Evolutionary conservation across 1,140 invertebrate genomes (phyloP).

Genomic region (Drosophila kanapiae): DNA sequence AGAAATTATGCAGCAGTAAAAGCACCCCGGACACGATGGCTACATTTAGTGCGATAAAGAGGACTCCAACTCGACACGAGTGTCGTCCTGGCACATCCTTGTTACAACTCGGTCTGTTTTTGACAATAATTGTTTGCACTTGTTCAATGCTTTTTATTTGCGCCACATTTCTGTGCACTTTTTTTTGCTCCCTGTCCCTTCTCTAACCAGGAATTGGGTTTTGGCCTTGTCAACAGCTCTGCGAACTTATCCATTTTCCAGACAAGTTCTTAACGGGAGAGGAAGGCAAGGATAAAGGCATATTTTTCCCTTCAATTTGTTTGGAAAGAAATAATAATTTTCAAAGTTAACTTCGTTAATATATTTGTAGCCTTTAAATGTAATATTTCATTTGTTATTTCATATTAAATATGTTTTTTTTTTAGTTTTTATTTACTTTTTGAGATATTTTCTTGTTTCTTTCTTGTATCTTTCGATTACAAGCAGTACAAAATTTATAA

Average conservation of each 20-base stretch:
- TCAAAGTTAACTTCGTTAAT: not conserved
- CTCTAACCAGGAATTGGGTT: slow-evolving; percentile 3
- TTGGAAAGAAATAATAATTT: not conserved
- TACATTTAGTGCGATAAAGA: slow-evolving; percentile 29
- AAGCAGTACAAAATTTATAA: not conserved
- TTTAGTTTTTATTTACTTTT: not conserved
- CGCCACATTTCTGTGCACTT: slow-evolving; percentile 29
- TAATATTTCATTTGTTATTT: not conserved
- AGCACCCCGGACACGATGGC: slow-evolving; percentile 34
- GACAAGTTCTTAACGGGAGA: not conserved
- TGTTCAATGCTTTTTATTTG: slow-evolving; percentile 62
- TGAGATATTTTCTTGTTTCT: not conserved
- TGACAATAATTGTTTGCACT: slow-evolving; percentile 76
- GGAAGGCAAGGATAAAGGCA: not conserved
- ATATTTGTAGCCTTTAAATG: not conserved
- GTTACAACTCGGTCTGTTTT: slow-evolving; percentile 49
- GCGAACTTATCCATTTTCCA: slow-evolving; percentile 24
- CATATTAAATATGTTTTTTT: not conserved
- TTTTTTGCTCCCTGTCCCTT: slow-evolving; percentile 27
- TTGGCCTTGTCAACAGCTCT: slow-evolving; percentile 19
- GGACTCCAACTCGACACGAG: slow-evolving; percentile 38
- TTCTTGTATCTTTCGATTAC: too few relatives aligned
- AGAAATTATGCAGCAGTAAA: slow-evolving; percentile 69
- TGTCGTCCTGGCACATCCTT: slow-evolving; percentile 39
- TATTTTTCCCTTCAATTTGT: not conserved